These are phyloP conservation scores for Athrips mouffetella DNA, from an alignment of 2,888 invertebrate species.

Conservation along the genomic window DNA sequence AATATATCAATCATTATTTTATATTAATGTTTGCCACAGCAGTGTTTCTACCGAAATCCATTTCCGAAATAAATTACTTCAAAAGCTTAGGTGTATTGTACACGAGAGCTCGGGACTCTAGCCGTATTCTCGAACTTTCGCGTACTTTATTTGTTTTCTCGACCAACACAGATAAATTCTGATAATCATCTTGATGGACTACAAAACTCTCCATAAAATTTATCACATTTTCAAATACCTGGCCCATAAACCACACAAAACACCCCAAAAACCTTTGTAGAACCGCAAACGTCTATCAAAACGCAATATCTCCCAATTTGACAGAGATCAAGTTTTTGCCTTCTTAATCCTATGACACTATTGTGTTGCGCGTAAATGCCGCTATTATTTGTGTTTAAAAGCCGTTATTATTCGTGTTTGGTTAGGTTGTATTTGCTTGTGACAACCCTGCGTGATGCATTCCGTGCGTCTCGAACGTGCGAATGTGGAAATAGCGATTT, in stretches of 20 bases:
- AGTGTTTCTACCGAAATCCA: no score
- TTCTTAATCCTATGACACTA: constrained; percentile 15
- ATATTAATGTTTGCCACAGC: no score
- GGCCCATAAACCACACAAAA: background rate
- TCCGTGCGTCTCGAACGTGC: constrained; percentile 29
- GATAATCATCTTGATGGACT: no score
- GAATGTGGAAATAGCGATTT: constrained; percentile 18
- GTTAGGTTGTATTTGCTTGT: constrained; percentile 35
- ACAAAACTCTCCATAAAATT: no score
- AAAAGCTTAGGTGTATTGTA: no score
- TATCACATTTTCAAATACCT: background rate
- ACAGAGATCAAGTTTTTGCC: constrained; percentile 12
- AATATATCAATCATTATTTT: no score
- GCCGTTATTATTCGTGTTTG: constrained; percentile 23
- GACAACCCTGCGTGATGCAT: constrained; percentile 41
- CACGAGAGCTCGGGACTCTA: no score
- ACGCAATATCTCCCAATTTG: constrained; percentile 6
- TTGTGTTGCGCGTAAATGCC: constrained; percentile 28
- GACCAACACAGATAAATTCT: no score
- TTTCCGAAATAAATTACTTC: no score
- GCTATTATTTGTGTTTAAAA: constrained; percentile 25
- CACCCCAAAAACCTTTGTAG: background rate
- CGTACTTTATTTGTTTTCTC: no score
- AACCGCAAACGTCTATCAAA: constrained; percentile 1
- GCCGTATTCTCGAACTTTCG: no score